Evolutionary conservation across 1,140 invertebrate species (phyloP), one percentile per base, ranked within the genome.

Genomic region (Episyrphus balteatus): DNA sequence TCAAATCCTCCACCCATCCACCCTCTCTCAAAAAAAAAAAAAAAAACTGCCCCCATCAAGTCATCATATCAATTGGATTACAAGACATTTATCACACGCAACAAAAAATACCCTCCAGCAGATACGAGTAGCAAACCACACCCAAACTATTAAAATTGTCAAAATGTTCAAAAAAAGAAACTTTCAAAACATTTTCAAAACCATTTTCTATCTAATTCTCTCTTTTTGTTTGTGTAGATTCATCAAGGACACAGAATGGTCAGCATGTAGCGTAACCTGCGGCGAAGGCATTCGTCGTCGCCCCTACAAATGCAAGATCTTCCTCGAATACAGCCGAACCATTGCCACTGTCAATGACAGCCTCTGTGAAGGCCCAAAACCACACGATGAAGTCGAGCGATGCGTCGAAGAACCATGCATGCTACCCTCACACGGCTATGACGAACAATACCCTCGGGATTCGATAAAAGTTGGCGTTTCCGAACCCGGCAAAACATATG

Each of bases 271-370:
- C 54, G 85, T 86, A 0, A 84, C 84, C 0, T 97, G 92, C 64
- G 92, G 91, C 0, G 86, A 91, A 62, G 93, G 92, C 0, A 75
- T 84, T 32, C 75, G 84, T 11, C 82, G 80, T 47, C 77, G 89
- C 7, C 77, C 82, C 55, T 90, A 92, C 2, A 79, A 84, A 48
- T 97, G 92, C 70, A 93, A 93, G 74, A 92, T 96, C 54, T 93
- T 89, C 68, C 71, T 97, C 38, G 89, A 93, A 67, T 92, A 92
- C 61, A 90, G 86, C 38, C 74, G 81, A 47, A 92, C 87, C 1
- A 81, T 90, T 34, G 88, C 86, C 1, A 84, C 81, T 52, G 69
- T 95, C 11, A 88, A 91, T 1, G 90, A 95, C 55, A 77, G 76
- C n/a, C 81, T 94, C 54, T 97, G 92, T 61, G 77, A 82, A 43